These are phyloP conservation scores for Chionis minor DNA, from an alignment of 2,113 vertebrate genomes.

Conservation along the genomic window DNA sequence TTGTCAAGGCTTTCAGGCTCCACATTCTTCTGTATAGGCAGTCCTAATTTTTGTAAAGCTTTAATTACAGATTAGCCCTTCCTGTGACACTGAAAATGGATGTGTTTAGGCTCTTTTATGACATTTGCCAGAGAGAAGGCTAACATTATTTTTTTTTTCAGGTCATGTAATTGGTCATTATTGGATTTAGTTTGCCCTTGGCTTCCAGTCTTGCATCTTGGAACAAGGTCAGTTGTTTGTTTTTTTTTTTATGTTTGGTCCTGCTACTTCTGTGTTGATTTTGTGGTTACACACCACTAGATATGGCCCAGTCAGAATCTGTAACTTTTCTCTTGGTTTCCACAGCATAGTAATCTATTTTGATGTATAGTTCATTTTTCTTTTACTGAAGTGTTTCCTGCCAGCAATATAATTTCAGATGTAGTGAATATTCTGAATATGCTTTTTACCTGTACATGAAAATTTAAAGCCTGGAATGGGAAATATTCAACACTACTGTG, in stretches of 20 bases:
- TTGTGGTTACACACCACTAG: neutral
- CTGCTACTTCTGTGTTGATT: slow-evolving; percentile 1
- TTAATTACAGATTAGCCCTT: slow-evolving; percentile 21
- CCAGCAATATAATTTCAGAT: slow-evolving; percentile 30
- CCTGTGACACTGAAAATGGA: neutral
- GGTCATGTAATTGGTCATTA: neutral
- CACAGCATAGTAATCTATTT: slow-evolving; percentile 16
- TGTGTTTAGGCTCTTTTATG: neutral
- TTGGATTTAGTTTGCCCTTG: slow-evolving; percentile 12
- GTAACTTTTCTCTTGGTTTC: slow-evolving; percentile 42
- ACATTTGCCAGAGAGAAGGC: neutral
- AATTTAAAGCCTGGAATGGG: slow-evolving; percentile 31
- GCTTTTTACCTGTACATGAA: neutral
- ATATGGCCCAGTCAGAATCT: neutral
- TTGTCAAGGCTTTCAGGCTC: slow-evolving; percentile 3
- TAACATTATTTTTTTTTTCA: neutral
- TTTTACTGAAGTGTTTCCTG: neutral
- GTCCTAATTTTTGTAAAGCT: neutral
- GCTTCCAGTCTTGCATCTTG: neutral
- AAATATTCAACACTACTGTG: slow-evolving; percentile 4
- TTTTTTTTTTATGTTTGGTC: neutral
- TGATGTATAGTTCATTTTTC: slow-evolving; percentile 41
- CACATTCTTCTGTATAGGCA: neutral
- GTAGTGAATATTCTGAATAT: slow-evolving; percentile 3
- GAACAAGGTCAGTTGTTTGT: neutral